Base-by-base conservation (phyloP, 2,113 vertebrate genomes). In the Xiphophorus couchianus region DNA sequence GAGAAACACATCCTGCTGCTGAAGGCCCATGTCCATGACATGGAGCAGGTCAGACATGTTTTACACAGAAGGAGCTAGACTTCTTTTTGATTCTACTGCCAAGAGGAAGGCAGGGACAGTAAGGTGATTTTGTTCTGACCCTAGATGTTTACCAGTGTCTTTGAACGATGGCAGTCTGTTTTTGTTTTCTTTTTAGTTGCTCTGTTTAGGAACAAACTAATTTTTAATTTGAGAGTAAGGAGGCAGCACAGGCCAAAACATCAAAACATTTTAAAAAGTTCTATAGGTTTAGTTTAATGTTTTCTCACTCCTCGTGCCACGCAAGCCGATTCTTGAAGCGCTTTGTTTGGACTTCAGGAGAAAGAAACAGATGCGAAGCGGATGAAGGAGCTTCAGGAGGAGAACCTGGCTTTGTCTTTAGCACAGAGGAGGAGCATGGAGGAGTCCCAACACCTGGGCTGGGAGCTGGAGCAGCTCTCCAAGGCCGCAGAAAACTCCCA, bases 401-500 rank as follows among this genome's bases (percentile, higher is more conserved):
- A 98, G 85, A 98, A 98, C 86, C 95, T 97, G 94, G 88, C 95
- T 35, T 86, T 98, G 66, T 96, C 96, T 90, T 94, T 97, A 15
- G 97, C 96, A 1, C 97, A 98, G 89, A 95, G 96, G 76, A 96
- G 97, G 90, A 98, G 96, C 88, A 96, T 98, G 97, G 96, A 97
- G 0, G 97, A 98, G 74, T 98, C 97, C 0, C 95, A 95, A 12
- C 97, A 96, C 69, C 87, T 98, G 28, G 96, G 96, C 91, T 97
- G 97, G 96, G 97, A 98, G 78, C 90, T 98, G 65, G 97, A 98
- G 74, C 97, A 98, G 72, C 93, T 96, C 37, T 95, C 96, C 64
- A 97, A 93, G 92, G 96, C 89, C 37, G 94, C 94, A 0, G 96
- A 97, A 42, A 91, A 95, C 82, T 93, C 94, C 0, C 95, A 96